Evolutionary conservation across 2,797 vertebrate species (phyloP).

Genomic region (Pangasius mekongensis): DNA sequence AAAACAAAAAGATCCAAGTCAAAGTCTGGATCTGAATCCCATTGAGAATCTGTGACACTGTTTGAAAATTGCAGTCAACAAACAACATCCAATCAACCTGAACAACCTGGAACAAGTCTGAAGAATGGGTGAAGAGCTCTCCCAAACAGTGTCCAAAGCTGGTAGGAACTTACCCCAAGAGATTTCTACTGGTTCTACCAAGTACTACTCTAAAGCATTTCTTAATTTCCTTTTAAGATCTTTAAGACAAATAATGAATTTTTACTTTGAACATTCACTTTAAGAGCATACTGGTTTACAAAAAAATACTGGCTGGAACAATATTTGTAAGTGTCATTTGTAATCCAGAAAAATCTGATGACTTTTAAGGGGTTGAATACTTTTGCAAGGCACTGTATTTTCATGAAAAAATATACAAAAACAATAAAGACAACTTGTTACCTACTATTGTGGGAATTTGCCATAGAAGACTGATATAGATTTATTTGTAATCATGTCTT

Average conservation of each 20-base stretch:
- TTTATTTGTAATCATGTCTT: neutral
- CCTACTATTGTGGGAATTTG: neutral
- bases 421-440: neutral
- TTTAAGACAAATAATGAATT: neutral
- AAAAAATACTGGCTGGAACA: neutral
- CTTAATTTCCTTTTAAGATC: neutral
- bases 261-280: neutral
- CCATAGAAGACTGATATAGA: neutral
- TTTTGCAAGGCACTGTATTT: neutral
- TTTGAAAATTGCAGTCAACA: neutral
- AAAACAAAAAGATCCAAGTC: neutral
- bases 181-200: neutral
- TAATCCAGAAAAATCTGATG: neutral
- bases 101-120: neutral
- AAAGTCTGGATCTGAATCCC: neutral
- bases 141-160: neutral
- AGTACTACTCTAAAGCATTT: neutral
- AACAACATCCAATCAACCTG: neutral
- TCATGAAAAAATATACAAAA: neutral
- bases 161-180: neutral
- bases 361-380: neutral
- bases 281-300: neutral
- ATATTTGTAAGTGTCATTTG: neutral
- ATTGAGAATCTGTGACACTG: neutral
- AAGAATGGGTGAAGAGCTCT: neutral